phyloP scores from a whole-genome alignment of 1,140 invertebrate species.

The Subanguina moxae region DNA sequence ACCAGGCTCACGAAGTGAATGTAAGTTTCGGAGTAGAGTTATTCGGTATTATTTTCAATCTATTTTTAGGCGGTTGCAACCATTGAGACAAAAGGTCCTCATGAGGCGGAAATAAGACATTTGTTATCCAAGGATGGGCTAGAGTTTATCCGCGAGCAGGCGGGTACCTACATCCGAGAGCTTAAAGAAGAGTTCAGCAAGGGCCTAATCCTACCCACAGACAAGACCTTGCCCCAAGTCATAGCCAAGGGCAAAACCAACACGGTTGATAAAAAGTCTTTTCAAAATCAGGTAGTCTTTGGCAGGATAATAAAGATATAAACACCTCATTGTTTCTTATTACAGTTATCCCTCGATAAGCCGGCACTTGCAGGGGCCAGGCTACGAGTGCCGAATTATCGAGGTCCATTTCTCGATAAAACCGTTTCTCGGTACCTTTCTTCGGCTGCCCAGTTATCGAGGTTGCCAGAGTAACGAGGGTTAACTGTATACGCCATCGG shows the following conservation, averaged over 20 bases:
- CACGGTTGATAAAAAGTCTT: conserved; percentile 8
- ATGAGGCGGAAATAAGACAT: conserved; percentile 77
- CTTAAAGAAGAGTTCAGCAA: conserved; percentile 73
- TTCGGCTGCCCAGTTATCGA: too few species aligned
- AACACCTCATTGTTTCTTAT: too few species aligned
- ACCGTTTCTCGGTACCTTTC: too few species aligned
- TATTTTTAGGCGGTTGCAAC: conserved; percentile 59
- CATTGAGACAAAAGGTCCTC: conserved; percentile 75
- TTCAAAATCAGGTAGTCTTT: conserved; percentile 7
- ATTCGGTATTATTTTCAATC: conserved; percentile 3
- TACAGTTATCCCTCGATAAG: too few species aligned
- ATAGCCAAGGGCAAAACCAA: not conserved
- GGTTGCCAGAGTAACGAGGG: too few species aligned
- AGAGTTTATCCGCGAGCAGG: conserved; percentile 71
- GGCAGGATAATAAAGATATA: too few species aligned
- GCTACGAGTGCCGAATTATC: too few species aligned
- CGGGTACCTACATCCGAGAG: conserved; percentile 76
- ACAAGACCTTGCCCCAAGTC: conserved; percentile 15
- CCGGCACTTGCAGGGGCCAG: too few species aligned
- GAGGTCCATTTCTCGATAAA: too few species aligned
- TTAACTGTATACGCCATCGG: too few species aligned
- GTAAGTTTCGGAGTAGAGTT: conserved; percentile 62
- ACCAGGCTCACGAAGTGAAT: conserved; percentile 85
- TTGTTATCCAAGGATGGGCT: conserved; percentile 77
- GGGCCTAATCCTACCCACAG: conserved; percentile 61